Base-by-base conservation (phyloP, 2,888 invertebrate genomes). In the Trimorus sp. region DNA sequence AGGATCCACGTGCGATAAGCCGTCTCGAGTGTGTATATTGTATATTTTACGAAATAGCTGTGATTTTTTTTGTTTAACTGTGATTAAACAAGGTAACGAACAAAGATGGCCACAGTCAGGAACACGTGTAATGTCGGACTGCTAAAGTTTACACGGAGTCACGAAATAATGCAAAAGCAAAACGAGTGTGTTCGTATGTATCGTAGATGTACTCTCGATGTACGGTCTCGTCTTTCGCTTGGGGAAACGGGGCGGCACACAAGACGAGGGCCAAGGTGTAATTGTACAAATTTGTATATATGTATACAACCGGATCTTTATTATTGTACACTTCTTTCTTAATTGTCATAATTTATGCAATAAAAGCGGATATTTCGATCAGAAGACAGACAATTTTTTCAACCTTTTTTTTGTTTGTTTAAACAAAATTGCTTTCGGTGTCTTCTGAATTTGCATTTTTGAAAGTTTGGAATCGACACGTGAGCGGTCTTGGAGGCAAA, bases 1-100 rank as follows among this genome's bases (percentile, higher is more conserved):
- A 9, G 8, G 37, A 45, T n/a, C 73, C 79, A 79, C 76, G 73
- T 79, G 79, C 56, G 62, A 63, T 48, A 60, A 56, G 68, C 82
- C 79, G 58, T 74, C 83, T 75, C 54, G 58, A 82, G 83, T 86
- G 85, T 87, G 85, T 85, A 87, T 85, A 86, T 86, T 87, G 78
- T 84, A 85, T 84, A 84, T 84, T 81, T 84, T 84, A 84, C 71
- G 81, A 84, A 87, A 88, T 86, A 90, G 85, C 90, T 90, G 90
- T 90, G 90, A 90, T 90, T 90, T 86, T 88, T 87, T 88, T 87
- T 84, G 86, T 68, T 73, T 62, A 38, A 59, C 26, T 26, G 4
- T 26, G 26, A 26, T 26, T 26, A 26, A 26, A 26, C 26, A 26
- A 26, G 26, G 26, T 26, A 26, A 73, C n/a, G 45, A 48, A 49